Evolutionary conservation across 2,113 vertebrate species (phyloP), one percentile per base, ranked within the genome.

Genomic region (Apteryx owenii): DNA sequence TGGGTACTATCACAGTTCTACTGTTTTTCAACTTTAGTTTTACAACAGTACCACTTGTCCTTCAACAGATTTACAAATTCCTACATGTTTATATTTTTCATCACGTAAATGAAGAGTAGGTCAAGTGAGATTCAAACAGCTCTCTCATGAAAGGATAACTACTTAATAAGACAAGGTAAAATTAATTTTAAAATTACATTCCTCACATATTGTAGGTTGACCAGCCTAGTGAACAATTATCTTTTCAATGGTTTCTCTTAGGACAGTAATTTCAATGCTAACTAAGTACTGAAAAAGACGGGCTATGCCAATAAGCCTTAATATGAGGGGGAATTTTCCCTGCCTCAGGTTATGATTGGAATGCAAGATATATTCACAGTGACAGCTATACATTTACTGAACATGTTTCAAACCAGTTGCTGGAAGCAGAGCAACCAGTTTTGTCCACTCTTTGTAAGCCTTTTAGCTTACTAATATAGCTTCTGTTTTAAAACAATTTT

Each of bases 161-260:
- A 92, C 93, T 85, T 95, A 96, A 97, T 94, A 94, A 92, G 89
- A 93, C 95, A 92, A 86, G 70, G 65, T 87, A 91, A 95, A 93
- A 96, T 95, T 93, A 97, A 94, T 96, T 97, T 97, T 85, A 82
- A 70, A 96, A 97, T 64, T 85, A 92, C 97, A 97, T 97, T 98
- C 96, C 94, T 97, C 95, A 91, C 93, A 97, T 97, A 95, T 95
- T 95, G 86, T 81, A 96, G 89, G 54, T 93, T 93, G 95, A 92
- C 91, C 93, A 88, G 64, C 76, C 91, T 95, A 86, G 90, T 92
- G 93, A 97, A 97, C 97, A 98, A 97, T 97, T 98, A 97, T 97
- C 94, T 88, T 98, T 97, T 98, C 94, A 97, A 82, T 97, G 86
- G 70, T 97, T 96, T 92, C 91, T 96, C 81, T 91, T 77, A 96